Conservation (phyloP, 2,888 invertebrate species). For the Drosophila differens region DNA sequence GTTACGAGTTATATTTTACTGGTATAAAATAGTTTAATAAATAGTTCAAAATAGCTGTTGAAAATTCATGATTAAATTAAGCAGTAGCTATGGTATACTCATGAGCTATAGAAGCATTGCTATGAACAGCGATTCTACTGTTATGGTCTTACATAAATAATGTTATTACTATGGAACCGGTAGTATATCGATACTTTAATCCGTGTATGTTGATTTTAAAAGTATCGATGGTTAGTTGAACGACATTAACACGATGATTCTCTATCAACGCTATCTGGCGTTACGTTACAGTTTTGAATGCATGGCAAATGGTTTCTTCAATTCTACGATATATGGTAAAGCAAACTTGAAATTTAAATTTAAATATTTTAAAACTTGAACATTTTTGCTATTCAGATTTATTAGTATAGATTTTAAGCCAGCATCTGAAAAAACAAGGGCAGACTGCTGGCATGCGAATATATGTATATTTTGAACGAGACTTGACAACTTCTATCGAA, state of each 20-base stretch:
- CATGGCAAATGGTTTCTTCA: background rate
- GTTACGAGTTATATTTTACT: background rate
- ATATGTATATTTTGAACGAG: conserved; percentile 17
- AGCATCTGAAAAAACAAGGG: conserved; percentile 7
- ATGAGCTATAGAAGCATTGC: background rate
- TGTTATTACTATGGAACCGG: background rate
- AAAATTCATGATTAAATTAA: background rate
- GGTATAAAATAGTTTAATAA: background rate
- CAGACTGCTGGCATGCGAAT: conserved; percentile 10
- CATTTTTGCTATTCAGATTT: conserved; percentile 37
- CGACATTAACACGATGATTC: background rate
- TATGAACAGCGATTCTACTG: background rate
- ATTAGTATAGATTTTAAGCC: conserved; percentile 35
- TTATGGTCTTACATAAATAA: background rate
- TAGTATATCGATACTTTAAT: background rate
- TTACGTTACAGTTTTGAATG: background rate
- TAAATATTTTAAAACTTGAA: background rate
- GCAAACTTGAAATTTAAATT: background rate
- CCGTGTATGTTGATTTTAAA: background rate
- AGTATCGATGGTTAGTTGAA: background rate
- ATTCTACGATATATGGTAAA: no score
- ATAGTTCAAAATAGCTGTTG: background rate
- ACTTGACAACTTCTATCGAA: conserved; percentile 12
- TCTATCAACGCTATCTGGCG: background rate
- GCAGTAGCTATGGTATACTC: background rate